Conservation (phyloP, 2,797 vertebrate species). For the Takifugu ocellatus region DNA sequence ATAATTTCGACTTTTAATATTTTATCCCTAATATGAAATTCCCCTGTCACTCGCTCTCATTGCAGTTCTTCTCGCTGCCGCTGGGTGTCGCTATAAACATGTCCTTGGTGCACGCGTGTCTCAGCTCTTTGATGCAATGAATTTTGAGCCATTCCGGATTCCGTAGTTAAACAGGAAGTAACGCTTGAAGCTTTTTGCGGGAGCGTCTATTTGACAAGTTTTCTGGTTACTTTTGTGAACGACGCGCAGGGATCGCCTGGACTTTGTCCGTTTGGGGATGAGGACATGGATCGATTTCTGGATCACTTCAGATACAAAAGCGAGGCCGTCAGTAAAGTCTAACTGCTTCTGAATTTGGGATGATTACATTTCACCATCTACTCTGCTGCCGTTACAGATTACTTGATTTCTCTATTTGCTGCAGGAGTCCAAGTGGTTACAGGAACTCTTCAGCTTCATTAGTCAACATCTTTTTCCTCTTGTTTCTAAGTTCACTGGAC, state of each 20-base stretch:
- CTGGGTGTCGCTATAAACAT: neutral
- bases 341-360: too few relatives aligned
- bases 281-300: constrained; percentile 19
- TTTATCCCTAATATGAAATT: too few relatives aligned
- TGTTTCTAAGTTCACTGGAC: constrained; percentile 12
- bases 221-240: constrained; percentile 19
- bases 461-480: constrained; percentile 38
- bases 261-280: neutral
- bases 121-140: neutral
- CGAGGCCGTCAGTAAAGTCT: constrained; percentile 43
- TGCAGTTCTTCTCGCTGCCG: neutral
- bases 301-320: constrained; percentile 32
- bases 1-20: too few relatives aligned
- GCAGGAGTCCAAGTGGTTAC: constrained; percentile 76
- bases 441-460: constrained; percentile 62
- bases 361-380: too few relatives aligned
- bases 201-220: neutral
- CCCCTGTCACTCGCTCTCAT: neutral
- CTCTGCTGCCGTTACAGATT: too few relatives aligned
- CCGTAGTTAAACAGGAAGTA: constrained; percentile 12
- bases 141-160: constrained; percentile 1
- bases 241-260: constrained; percentile 14
- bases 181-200: neutral
- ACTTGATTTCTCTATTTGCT: neutral
- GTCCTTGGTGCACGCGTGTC: too few relatives aligned